A percentile compares a stretch with the other conserved stretches of the same genome.
phyloP scores from a whole-genome alignment of 2,113 vertebrate species.

The Oryzias javanicus region DNA sequence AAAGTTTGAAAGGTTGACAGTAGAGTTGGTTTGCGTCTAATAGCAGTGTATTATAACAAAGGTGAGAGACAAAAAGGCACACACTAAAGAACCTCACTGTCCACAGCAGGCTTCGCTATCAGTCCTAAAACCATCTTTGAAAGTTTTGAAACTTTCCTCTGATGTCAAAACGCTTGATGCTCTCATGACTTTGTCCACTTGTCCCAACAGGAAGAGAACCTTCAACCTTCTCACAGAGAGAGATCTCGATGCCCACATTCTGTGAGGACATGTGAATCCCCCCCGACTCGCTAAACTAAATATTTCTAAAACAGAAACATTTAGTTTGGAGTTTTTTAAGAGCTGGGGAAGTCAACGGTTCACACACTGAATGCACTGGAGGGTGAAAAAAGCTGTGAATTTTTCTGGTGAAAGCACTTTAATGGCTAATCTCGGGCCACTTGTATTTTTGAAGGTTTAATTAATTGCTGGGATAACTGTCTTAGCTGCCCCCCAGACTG shows the following conservation, averaged over 20 bases:
- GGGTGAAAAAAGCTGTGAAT: slow-evolving; percentile 14
- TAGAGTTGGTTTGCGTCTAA: slow-evolving; percentile 80
- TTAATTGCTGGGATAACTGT: not conserved
- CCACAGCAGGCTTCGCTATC: slow-evolving; percentile 65
- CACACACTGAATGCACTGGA: slow-evolving; percentile 13
- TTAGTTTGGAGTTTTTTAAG: slow-evolving; percentile 21
- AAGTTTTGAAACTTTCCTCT: slow-evolving; percentile 16
- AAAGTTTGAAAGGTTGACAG: slow-evolving; percentile 78
- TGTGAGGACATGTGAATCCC: slow-evolving; percentile 23
- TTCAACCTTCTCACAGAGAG: slow-evolving; percentile 28
- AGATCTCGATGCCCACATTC: slow-evolving; percentile 25
- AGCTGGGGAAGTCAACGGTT: slow-evolving; percentile 25
- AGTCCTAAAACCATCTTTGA: slow-evolving; percentile 34
- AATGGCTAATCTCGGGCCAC: slow-evolving; percentile 12
- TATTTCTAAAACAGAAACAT: slow-evolving; percentile 30
- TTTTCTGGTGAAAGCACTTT: slow-evolving; percentile 11
- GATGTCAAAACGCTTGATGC: slow-evolving; percentile 31
- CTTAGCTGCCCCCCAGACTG: slow-evolving; percentile 6
- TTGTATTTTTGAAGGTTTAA: slow-evolving; percentile 15
- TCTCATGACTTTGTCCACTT: slow-evolving; percentile 19
- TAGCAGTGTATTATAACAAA: slow-evolving; percentile 85
- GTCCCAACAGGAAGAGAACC: slow-evolving; percentile 34
- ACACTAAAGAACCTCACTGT: slow-evolving; percentile 81
- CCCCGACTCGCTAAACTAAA: slow-evolving; percentile 21
- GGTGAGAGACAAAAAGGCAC: slow-evolving; percentile 95